These are phyloP conservation scores for Rhyzopertha dominica DNA, from an alignment of 1,140 invertebrate genomes.

Conservation along the genomic window DNA sequence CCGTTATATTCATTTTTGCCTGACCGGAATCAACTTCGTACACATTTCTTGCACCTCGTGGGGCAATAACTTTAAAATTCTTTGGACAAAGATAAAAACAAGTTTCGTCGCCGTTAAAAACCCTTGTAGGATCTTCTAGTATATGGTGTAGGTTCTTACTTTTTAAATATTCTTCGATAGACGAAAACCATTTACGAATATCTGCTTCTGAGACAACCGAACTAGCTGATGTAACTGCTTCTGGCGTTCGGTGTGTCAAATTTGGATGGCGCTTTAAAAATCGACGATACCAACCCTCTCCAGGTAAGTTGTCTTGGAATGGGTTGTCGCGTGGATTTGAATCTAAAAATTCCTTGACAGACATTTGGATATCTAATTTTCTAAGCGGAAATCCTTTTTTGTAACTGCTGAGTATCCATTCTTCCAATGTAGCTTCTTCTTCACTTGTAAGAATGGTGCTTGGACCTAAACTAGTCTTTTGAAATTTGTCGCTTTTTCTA, in stretches of 20 bases:
- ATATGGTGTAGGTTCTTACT: conserved; percentile 28
- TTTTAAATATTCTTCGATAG: conserved; percentile 34
- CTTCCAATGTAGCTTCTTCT: conserved; percentile 21
- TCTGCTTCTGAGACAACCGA: conserved; percentile 36
- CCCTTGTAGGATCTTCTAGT: conserved; percentile 27
- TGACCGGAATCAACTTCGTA: conserved; percentile 30
- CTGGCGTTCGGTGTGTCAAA: conserved; percentile 21
- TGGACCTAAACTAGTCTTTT: conserved; percentile 16
- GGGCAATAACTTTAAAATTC: conserved; percentile 26
- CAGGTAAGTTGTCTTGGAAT: conserved; percentile 34
- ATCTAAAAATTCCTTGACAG: conserved; percentile 24
- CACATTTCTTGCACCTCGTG: conserved; percentile 29
- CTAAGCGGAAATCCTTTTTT: conserved; percentile 23
- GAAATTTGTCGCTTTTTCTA: conserved; percentile 10
- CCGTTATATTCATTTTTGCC: conserved; percentile 33
- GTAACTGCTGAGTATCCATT: conserved; percentile 18
- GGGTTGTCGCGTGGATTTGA: conserved; percentile 28
- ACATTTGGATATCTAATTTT: conserved; percentile 20
- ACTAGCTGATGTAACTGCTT: conserved; percentile 23
- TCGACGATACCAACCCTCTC: conserved; percentile 33
- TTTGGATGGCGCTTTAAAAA: conserved; percentile 36
- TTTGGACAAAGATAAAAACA: conserved; percentile 33
- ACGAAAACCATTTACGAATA: conserved; percentile 41
- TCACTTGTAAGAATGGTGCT: conserved; percentile 16
- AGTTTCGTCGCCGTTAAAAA: conserved; percentile 41